phyloP scores from a whole-genome alignment of 2,888 invertebrate genomes.

The Neoaliturus tenellus region DNA sequence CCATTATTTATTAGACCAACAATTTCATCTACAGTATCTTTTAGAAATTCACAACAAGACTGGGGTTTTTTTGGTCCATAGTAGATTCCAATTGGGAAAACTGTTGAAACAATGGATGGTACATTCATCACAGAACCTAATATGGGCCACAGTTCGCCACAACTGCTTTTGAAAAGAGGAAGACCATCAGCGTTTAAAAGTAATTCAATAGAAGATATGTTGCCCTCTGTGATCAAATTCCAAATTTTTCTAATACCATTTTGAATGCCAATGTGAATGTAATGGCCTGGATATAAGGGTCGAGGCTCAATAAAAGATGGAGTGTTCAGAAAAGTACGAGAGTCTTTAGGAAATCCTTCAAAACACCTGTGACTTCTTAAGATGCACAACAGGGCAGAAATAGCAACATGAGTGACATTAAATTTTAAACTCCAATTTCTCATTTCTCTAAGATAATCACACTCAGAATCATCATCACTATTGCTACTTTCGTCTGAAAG shows the following conservation, averaged over 20 bases:
- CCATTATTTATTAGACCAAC: background rate
- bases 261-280: background rate
- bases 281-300: background rate
- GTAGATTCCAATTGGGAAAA: conserved; percentile 38
- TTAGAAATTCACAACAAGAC: background rate
- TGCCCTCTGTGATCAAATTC: background rate
- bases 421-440: background rate
- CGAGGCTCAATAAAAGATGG: background rate
- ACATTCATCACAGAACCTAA: background rate
- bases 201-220: background rate
- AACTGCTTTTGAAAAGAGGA: background rate
- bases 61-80: conserved; percentile 35
- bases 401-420: background rate
- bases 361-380: background rate
- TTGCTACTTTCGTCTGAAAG: too few species aligned
- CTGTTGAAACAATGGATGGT: background rate
- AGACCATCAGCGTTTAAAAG: background rate
- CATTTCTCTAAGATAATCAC: background rate
- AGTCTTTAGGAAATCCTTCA: background rate
- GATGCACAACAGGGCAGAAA: background rate
- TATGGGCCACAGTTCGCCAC: conserved; percentile 7
- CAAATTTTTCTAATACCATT: background rate
- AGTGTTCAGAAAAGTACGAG: background rate
- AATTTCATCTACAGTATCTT: background rate
- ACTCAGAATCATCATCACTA: too few species aligned